These are phyloP conservation scores for Phyllostomus hastatus DNA, from an alignment of 2,113 vertebrate species.

Conservation along the genomic window DNA sequence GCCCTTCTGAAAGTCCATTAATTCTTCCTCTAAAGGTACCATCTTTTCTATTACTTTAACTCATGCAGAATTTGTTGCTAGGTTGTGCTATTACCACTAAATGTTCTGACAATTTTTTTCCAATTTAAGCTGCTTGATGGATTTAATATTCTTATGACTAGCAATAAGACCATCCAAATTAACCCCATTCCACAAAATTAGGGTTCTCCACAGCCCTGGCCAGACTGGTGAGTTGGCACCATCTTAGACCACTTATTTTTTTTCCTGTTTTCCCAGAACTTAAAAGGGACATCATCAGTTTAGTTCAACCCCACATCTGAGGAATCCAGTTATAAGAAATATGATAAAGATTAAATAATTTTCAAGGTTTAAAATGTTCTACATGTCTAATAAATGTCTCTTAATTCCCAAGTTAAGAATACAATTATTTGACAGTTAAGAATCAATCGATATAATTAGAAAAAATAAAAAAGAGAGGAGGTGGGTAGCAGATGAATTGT, in stretches of 20 bases:
- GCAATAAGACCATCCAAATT: slow-evolving; percentile 48
- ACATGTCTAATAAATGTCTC: not conserved
- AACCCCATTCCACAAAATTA: slow-evolving; percentile 63
- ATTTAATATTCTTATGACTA: slow-evolving; percentile 50
- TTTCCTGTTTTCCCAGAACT: not conserved
- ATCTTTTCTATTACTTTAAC: slow-evolving; percentile 49
- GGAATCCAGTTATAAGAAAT: not conserved
- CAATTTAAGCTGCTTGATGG: slow-evolving; percentile 25
- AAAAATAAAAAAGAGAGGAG: not conserved
- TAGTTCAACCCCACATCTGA: not conserved
- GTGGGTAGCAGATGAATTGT: not conserved
- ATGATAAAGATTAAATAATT: not conserved
- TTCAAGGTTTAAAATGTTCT: slow-evolving; percentile 9
- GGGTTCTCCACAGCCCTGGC: slow-evolving; percentile 59
- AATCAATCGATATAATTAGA: not conserved
- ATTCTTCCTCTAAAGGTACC: slow-evolving; percentile 43
- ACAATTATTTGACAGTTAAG: not conserved
- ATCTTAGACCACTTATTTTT: not conserved
- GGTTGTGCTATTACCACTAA: slow-evolving; percentile 24
- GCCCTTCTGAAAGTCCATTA: slow-evolving; percentile 36
- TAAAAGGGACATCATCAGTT: slow-evolving; percentile 25
- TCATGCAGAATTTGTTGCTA: not conserved
- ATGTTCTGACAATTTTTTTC: slow-evolving; percentile 26
- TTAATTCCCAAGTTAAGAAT: not conserved
- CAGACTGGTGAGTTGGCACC: slow-evolving; percentile 49